Percentiles rank a stretch among this genome's conserved stretches.
Evolutionary conservation across 1,140 invertebrate genomes (phyloP).

Genomic region (Tenebrio molitor): DNA sequence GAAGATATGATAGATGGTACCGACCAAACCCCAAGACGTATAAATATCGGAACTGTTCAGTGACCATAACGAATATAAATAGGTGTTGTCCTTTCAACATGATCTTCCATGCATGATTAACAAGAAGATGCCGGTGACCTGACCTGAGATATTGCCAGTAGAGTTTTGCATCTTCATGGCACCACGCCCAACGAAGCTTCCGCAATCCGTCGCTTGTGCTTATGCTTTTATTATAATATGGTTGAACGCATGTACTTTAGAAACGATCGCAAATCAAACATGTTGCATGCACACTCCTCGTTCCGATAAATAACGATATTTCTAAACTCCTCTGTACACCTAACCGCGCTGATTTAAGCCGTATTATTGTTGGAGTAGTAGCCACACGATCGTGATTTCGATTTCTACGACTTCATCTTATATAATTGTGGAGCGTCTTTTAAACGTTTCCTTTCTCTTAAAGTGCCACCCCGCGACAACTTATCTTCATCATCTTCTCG

Average conservation of each 20-base stretch:
- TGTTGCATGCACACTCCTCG: slow-evolving; percentile 44
- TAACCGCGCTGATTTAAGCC: neutral
- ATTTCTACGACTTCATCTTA: slow-evolving; percentile 33
- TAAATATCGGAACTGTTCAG: slow-evolving; percentile 1
- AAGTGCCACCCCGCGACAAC: neutral
- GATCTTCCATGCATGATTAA: slow-evolving; percentile 50
- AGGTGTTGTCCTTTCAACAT: slow-evolving; percentile 47
- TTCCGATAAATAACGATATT: slow-evolving; percentile 43
- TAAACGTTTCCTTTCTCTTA: slow-evolving; percentile 2
- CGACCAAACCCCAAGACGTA: neutral
- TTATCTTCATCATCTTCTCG: slow-evolving; percentile 16
- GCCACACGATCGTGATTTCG: slow-evolving; percentile 33
- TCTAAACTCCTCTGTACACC: slow-evolving; percentile 23
- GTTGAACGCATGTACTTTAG: slow-evolving; percentile 43
- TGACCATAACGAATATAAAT: slow-evolving; percentile 34
- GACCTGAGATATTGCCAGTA: slow-evolving; percentile 50
- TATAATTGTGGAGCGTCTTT: neutral
- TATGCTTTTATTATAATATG: slow-evolving; percentile 47
- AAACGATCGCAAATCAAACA: slow-evolving; percentile 45
- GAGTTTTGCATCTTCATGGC: slow-evolving; percentile 52
- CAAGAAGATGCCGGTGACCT: slow-evolving; percentile 50
- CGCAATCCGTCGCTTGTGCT: slow-evolving; percentile 47
- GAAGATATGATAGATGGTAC: neutral
- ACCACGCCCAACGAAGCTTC: slow-evolving; percentile 51
- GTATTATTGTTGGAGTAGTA: slow-evolving; percentile 13